Evolutionary conservation across 2,113 vertebrate species (phyloP).

Genomic region (Hydrochoerus hydrochaeris): DNA sequence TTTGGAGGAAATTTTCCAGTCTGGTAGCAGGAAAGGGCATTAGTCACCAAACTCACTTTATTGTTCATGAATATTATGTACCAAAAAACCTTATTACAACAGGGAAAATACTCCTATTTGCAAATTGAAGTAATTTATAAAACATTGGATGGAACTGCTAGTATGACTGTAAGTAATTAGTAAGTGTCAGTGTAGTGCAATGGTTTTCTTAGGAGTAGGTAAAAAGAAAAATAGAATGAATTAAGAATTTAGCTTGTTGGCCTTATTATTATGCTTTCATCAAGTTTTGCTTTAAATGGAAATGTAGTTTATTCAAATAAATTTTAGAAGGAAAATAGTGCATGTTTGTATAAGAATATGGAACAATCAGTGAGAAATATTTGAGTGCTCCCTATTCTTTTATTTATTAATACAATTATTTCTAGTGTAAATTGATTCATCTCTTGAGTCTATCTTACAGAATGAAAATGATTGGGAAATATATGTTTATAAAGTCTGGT

Average conservation of each 20-base stretch:
- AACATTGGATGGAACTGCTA: background rate
- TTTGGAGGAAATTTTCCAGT: slow-evolving; percentile 49
- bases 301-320: background rate
- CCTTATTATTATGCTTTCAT: background rate
- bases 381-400: accelerated
- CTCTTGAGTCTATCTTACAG: background rate
- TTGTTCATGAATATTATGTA: slow-evolving; percentile 10
- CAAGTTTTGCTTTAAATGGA: background rate
- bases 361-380: background rate
- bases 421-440: background rate
- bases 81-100: background rate
- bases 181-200: background rate
- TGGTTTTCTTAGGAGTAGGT: background rate
- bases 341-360: background rate
- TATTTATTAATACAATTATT: background rate
- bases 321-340: background rate
- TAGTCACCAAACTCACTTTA: slow-evolving; percentile 33
- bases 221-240: background rate
- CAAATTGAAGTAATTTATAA: background rate
- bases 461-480: background rate
- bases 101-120: slow-evolving; percentile 7
- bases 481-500: background rate
- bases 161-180: background rate
- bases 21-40: background rate
- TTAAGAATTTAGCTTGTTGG: background rate